These are phyloP conservation scores for Euura saliciscinereae DNA, from an alignment of 1,140 invertebrate species.

Conservation along the genomic window DNA sequence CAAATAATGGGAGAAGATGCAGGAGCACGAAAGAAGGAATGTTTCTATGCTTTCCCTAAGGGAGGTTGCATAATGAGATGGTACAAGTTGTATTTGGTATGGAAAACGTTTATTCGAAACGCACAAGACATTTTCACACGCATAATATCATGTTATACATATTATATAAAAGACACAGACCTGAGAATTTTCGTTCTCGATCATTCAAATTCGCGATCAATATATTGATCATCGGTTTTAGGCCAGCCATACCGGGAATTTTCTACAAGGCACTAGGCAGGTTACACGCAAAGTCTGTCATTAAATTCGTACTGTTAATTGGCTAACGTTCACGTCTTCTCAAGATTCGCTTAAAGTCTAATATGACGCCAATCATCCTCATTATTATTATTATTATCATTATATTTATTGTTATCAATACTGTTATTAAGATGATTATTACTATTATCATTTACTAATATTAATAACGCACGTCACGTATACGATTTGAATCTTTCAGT, in stretches of 20 bases:
- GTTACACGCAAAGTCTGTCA: constrained; percentile 4
- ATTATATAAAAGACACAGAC: neutral
- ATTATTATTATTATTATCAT: too few species aligned
- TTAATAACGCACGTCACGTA: too few species aligned
- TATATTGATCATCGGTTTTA: neutral
- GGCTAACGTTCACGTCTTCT: neutral
- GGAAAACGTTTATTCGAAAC: constrained; percentile 57
- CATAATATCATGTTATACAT: neutral
- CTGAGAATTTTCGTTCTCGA: neutral
- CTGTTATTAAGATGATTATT: too few species aligned
- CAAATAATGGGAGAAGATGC: neutral
- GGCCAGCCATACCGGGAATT: neutral
- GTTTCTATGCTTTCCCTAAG: neutral
- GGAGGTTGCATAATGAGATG: neutral
- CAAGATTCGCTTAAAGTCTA: too few species aligned
- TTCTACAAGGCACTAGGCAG: constrained; percentile 6
- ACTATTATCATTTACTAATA: too few species aligned
- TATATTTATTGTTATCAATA: too few species aligned
- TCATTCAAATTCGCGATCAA: neutral
- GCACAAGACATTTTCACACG: constrained; percentile 41
- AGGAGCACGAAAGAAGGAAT: neutral
- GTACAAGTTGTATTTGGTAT: constrained; percentile 32
- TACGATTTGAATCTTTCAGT: too few species aligned
- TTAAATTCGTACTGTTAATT: neutral
- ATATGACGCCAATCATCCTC: too few species aligned